Percentiles rank a stretch among this genome's conserved stretches.
phyloP scores from a whole-genome alignment of 1,140 invertebrate genomes.

The Drosophila arawakana region DNA sequence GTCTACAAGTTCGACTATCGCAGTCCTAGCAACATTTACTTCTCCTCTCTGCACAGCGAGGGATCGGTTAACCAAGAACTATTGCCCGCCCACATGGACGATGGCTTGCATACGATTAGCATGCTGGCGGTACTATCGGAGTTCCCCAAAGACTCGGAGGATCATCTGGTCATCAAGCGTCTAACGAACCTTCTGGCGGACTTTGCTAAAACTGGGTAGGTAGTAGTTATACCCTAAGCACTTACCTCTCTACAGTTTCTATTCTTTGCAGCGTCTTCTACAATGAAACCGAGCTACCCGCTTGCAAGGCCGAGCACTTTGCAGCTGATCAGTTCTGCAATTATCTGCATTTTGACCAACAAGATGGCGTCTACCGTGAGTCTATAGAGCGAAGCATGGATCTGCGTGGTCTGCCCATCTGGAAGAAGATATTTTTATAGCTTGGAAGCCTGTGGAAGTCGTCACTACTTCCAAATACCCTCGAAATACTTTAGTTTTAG shows the following conservation, averaged over 20 bases:
- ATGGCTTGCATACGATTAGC: slow-evolving; percentile 57
- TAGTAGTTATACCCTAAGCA: background rate
- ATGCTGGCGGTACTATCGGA: slow-evolving; percentile 26
- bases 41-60: background rate
- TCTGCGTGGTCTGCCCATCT: slow-evolving; percentile 29
- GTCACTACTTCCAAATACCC: too few species aligned
- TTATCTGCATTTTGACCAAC: slow-evolving; percentile 33
- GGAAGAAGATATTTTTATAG: slow-evolving; percentile 51
- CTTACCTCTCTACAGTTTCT: slow-evolving; percentile 9
- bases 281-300: background rate
- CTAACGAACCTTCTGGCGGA: slow-evolving; percentile 41
- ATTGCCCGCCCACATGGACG: slow-evolving; percentile 68
- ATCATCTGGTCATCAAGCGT: slow-evolving; percentile 39
- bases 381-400: slow-evolving; percentile 28
- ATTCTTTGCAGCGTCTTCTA: slow-evolving; percentile 23
- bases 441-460: background rate
- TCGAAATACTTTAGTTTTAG: too few species aligned
- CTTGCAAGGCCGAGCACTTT: slow-evolving; percentile 43
- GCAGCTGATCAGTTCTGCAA: slow-evolving; percentile 41
- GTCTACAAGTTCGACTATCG: slow-evolving; percentile 58
- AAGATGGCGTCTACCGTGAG: slow-evolving; percentile 28
- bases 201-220: slow-evolving; percentile 62
- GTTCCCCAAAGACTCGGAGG: slow-evolving; percentile 42
- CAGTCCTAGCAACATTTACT: slow-evolving; percentile 4
- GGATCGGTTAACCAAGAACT: slow-evolving; percentile 19